Conservation (phyloP, 2,113 vertebrate genomes). For the Barnardius zonarius region DNA sequence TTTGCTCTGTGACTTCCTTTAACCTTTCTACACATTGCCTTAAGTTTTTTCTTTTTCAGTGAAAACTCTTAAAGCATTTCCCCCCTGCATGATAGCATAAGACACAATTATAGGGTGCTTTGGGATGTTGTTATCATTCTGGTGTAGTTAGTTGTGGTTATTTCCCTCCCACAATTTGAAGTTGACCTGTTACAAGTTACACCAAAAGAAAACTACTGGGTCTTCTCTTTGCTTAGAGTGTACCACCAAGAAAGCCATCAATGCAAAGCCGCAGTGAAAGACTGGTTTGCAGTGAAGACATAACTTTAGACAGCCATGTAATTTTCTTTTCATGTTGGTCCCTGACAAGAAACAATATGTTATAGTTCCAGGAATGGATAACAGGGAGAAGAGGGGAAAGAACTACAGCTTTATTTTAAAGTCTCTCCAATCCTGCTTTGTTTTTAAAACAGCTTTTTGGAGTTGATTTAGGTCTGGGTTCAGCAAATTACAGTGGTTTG, state of each 20-base stretch:
- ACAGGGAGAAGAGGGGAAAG: background rate
- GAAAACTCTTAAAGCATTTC: background rate
- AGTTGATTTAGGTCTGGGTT: background rate
- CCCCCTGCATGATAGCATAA: background rate
- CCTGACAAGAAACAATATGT: constrained; percentile 52
- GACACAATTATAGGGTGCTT: background rate
- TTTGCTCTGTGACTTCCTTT: background rate
- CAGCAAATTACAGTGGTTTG: background rate
- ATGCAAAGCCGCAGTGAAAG: constrained; percentile 42
- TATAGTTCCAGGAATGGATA: constrained; percentile 43
- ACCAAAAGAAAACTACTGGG: background rate
- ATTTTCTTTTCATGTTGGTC: constrained; percentile 54
- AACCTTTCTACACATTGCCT: background rate
- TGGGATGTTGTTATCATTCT: background rate
- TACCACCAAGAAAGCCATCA: constrained; percentile 1
- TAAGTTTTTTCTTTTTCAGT: background rate
- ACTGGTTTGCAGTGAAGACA: constrained; percentile 44
- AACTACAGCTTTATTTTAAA: constrained; percentile 34
- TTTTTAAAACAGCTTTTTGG: constrained; percentile 29
- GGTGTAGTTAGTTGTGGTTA: background rate
- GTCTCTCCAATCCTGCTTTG: background rate
- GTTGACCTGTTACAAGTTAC: background rate
- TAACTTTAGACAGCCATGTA: constrained; percentile 59
- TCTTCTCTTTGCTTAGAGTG: background rate
- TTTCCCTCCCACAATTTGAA: background rate